phyloP scores from a whole-genome alignment of 1,140 invertebrate genomes.

The Apis mellifera region DNA sequence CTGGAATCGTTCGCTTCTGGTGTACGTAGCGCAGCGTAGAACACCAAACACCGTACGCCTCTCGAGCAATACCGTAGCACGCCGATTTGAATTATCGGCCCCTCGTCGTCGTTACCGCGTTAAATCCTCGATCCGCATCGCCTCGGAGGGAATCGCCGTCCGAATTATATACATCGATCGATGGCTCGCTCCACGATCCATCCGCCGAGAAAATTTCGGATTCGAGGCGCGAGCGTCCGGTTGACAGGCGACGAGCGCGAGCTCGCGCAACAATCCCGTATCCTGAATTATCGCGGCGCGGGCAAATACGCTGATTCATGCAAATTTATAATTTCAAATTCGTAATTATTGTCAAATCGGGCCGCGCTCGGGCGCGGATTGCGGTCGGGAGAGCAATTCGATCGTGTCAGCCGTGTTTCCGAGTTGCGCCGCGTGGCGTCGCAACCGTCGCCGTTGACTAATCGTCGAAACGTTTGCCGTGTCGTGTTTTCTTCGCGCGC shows the following conservation, averaged over 20 bases:
- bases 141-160: not conserved
- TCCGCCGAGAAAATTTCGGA: not conserved
- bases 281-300: conserved; percentile 41
- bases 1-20: not conserved
- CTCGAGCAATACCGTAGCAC: conserved; percentile 27
- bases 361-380: conserved; percentile 8
- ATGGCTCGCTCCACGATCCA: no score
- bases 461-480: not conserved
- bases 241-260: no score
- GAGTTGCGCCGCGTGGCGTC: no score
- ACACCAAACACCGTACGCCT: not conserved
- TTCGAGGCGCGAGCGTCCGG: not conserved
- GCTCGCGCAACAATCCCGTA: conserved; percentile 36
- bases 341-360: conserved; percentile 56
- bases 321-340: conserved; percentile 54
- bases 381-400: conserved; percentile 32
- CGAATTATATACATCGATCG: no score
- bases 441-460: not conserved
- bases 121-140: conserved; percentile 39
- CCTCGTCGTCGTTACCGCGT: conserved; percentile 60
- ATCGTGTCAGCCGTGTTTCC: conserved; percentile 24
- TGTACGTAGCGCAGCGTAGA: no score
- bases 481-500: not conserved
- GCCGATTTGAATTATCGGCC: conserved; percentile 41
- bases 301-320: conserved; percentile 43